Evolutionary conservation across 2,113 vertebrate species (phyloP), one percentile per base, ranked within the genome.

Genomic region (Sander lucioperca): DNA sequence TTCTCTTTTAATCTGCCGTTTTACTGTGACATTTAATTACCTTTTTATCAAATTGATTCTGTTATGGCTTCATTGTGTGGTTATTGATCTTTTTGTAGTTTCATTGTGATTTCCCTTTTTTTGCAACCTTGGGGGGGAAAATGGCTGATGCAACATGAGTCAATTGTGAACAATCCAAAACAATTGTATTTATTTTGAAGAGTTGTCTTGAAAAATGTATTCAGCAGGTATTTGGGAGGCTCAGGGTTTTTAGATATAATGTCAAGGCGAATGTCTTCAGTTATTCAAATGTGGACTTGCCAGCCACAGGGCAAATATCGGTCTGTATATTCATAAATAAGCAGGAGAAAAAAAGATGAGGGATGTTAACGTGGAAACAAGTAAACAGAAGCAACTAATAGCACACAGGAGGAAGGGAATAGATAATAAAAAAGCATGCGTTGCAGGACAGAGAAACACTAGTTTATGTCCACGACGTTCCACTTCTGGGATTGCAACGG

Each of bases 21-120:
- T 80, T 21, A 30, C n/a, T 15, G 10, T 64, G 84, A 79, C 74
- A 74, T 84, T 82, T 79, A 79, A 76, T 86, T 59, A 64, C 21
- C 36, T 67, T 51, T 79, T 76, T n/a, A 45, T 72, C 19, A 25
- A 59, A 72, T 47, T 58, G 54, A 84, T 63, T 54, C 4, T 6
- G 9, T 25, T 66, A 36, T 23, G 27, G 51, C 68, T 68, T 85
- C 51, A 54, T 62, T 48, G 27, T 70, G 64, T 11, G 11, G 11
- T 16, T 47, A 66, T 21, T 51, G 58, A 70, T 71, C 57, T 48
- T 15, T 57, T 56, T 25, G 25, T 48, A 25, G 63, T 63, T n/a
- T 36, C 27, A 39, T 18, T 43, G 2, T 47, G 12, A 53, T 18
- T 27, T 10, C 8, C 19, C 0, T 64, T 50, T 25, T 67, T 2